Percentiles rank a stretch among this genome's conserved stretches.
These are phyloP conservation scores for Synanthedon formicaeformis DNA, from an alignment of 2,888 invertebrate species.

Conservation along the genomic window DNA sequence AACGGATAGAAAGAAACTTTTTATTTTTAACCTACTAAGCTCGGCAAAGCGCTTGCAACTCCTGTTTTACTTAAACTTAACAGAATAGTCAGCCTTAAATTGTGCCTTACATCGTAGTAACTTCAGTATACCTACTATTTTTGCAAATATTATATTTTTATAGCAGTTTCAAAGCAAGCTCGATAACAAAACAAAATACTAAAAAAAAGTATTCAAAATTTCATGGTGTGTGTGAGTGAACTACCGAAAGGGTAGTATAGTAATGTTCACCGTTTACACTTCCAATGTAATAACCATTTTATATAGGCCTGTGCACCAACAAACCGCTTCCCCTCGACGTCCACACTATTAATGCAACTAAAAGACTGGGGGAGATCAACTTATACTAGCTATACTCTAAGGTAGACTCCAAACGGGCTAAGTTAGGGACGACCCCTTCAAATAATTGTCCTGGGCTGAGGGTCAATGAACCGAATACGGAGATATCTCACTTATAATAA, in stretches of 20 bases:
- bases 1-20: no score
- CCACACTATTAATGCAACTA: background rate
- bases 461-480: conserved; percentile 31
- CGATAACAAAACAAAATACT: no score
- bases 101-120: no score
- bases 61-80: no score
- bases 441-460: conserved; percentile 34
- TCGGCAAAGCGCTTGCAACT: no score
- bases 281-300: conserved; percentile 14
- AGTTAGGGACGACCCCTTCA: conserved; percentile 29
- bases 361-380: conserved; percentile 9
- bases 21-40: no score
- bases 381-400: conserved; percentile 11
- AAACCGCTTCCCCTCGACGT: conserved; percentile 1
- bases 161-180: no score
- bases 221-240: background rate
- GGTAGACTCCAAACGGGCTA: conserved; percentile 21
- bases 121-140: no score
- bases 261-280: conserved; percentile 21
- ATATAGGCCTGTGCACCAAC: conserved; percentile 8
- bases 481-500: background rate
- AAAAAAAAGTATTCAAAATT: no score
- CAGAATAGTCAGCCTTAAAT: no score
- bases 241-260: conserved; percentile 22
- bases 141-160: no score